phyloP scores from a whole-genome alignment of 2,797 vertebrate species.

The Sphenodon punctatus region DNA sequence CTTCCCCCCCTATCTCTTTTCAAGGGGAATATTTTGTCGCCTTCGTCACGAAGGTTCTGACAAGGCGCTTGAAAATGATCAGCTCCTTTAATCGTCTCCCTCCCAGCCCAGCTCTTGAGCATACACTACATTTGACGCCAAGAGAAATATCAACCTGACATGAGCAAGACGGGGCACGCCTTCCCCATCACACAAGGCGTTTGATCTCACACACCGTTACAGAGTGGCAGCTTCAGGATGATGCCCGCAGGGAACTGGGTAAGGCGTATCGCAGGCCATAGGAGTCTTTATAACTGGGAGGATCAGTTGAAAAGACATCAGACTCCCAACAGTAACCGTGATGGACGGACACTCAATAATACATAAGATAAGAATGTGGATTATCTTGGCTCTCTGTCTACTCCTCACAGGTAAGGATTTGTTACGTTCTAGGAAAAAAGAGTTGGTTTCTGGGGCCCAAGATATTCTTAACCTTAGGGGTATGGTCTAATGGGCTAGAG shows the following conservation, averaged over 20 bases:
- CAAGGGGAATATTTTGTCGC: not conserved
- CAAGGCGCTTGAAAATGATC: not conserved
- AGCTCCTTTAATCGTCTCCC: not conserved
- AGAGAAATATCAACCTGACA: not conserved
- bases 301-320: not conserved
- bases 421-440: no score
- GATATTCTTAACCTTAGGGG: no score
- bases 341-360: not conserved
- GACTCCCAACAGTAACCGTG: not conserved
- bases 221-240: not conserved
- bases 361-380: not conserved
- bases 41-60: not conserved
- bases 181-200: not conserved
- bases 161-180: not conserved
- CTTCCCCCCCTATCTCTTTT: not conserved
- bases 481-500: no score
- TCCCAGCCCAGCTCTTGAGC: not conserved
- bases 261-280: not conserved
- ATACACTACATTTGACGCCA: not conserved
- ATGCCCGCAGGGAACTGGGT: not conserved
- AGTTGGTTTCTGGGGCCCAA: no score
- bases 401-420: not conserved
- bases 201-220: not conserved
- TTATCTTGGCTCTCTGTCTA: not conserved
- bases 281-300: not conserved